Percentiles rank a stretch among this genome's conserved stretches.
phyloP scores from a whole-genome alignment of 2,113 vertebrate genomes.

The Melanerpes formicivorus region DNA sequence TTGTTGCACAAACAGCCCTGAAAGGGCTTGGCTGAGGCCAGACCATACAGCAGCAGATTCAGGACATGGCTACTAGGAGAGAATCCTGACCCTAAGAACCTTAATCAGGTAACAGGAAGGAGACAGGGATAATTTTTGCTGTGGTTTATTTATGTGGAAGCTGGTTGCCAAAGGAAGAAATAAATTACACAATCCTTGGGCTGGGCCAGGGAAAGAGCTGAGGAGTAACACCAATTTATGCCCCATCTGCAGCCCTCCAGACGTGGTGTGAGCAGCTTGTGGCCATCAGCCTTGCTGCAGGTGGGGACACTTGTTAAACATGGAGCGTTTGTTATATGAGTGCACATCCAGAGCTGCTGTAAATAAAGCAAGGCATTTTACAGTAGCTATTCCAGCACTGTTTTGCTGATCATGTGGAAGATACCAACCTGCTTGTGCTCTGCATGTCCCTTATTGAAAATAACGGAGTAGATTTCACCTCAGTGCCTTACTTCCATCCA shows the following conservation, averaged over 20 bases:
- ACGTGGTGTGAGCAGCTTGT: rapidly evolving
- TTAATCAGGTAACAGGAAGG: neutral
- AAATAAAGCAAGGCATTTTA: neutral
- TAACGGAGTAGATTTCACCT: constrained; percentile 13
- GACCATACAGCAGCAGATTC: rapidly evolving
- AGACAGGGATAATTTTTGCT: neutral
- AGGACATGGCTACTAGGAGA: neutral
- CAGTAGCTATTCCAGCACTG: neutral
- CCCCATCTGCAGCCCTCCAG: neutral
- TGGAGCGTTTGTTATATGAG: neutral
- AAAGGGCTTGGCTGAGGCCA: neutral
- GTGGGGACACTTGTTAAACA: neutral
- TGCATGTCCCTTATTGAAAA: neutral
- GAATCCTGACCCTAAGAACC: neutral
- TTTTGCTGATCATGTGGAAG: neutral
- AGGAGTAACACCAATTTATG: neutral
- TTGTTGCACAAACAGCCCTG: neutral
- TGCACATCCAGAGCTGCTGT: neutral
- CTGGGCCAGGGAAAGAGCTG: neutral
- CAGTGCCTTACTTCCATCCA: neutral
- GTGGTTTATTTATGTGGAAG: neutral
- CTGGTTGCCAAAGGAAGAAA: constrained; percentile 27
- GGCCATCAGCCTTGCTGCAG: neutral
- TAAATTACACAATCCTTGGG: neutral
- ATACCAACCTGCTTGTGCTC: neutral